Evolutionary conservation across 23 tunicate species (phyloP).

Genomic region (Corella eumyota): DNA sequence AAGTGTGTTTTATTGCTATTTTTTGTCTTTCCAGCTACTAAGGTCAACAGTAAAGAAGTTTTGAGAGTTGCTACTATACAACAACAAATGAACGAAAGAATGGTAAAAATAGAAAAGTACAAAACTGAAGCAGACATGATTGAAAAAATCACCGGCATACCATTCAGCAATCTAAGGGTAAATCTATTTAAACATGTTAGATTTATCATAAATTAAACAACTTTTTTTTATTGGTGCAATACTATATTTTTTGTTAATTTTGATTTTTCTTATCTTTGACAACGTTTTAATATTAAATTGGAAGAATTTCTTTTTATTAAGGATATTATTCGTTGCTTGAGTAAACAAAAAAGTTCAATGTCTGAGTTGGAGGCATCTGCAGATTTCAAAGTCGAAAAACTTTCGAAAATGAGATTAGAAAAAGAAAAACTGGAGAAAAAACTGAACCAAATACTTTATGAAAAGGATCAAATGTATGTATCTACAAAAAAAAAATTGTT

Average conservation of each 20-base stretch:
- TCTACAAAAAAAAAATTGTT: no score
- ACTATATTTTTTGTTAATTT: not conserved
- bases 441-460: conserved; percentile 6
- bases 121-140: conserved; percentile 26
- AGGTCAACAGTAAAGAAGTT: conserved; percentile 1
- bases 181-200: not conserved
- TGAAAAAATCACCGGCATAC: conserved; percentile 48
- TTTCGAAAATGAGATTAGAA: not conserved
- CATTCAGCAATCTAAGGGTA: conserved; percentile 27
- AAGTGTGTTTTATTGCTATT: not conserved
- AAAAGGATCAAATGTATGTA: conserved; percentile 12
- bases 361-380: conserved; percentile 7
- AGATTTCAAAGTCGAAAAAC: not conserved
- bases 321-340: conserved; percentile 16
- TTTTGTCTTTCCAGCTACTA: conserved; percentile 7
- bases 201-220: not conserved
- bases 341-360: conserved; percentile 15
- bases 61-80: conserved; percentile 1
- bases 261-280: not conserved
- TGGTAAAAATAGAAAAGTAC: conserved; percentile 19
- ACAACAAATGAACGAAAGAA: conserved; percentile 12
- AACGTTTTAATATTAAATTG: no score
- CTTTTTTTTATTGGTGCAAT: not conserved
- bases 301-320: no score
- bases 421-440: conserved; percentile 5